Base-by-base conservation (phyloP, 2,888 invertebrate genomes). In the Apoda limacodes region DNA sequence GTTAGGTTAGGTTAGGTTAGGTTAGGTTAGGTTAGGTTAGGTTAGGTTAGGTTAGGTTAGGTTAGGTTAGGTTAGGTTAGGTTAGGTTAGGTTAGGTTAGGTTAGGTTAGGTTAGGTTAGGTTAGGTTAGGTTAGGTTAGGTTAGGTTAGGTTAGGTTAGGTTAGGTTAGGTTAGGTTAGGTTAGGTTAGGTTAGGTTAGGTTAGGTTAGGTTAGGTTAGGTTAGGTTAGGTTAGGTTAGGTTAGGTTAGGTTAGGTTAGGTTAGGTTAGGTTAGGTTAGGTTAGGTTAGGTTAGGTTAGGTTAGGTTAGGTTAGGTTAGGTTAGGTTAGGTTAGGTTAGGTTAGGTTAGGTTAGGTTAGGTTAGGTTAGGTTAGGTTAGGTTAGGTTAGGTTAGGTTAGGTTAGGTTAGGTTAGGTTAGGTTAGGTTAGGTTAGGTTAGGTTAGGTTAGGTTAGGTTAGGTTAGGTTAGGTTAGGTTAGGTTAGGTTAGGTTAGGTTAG, bases 251-350 rank as follows among this genome's bases (percentile, higher is more conserved):
- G 33, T 33, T 33, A 33, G 33, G 33, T 28, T 33, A 27, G 29
- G 29, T 33, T 33, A 33, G 33, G 33, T 35, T 35, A 35, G 35
- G 35, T 35, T 35, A 35, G 35, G 35, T 35, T 35, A 35, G 35
- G 35, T 35, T 35, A 35, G 35, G 35, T 35, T 35, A 35, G 35
- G 35, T 35, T 33, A 33, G 33, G 33, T 33, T 33, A 35, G 32
- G 32, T 32, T 32, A 35, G 32, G 32, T 32, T 32, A 35, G 35
- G 35, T 35, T 35, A 35, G 35, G 35, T 35, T 35, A 35, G 35
- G 35, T 35, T 35, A 35, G 35, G 35, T 37, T 37, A 35, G 35
- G 35, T 35, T 35, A 35, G 35, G 35, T 35, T 35, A 32, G 35
- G 35, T 35, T 35, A 35, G 35, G 35, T 35, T 35, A 35, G 35